A percentile compares a stretch with the other conserved stretches of the same genome.
Evolutionary conservation across 1,140 invertebrate genomes (phyloP).

Genomic region (Microplitis mediator): DNA sequence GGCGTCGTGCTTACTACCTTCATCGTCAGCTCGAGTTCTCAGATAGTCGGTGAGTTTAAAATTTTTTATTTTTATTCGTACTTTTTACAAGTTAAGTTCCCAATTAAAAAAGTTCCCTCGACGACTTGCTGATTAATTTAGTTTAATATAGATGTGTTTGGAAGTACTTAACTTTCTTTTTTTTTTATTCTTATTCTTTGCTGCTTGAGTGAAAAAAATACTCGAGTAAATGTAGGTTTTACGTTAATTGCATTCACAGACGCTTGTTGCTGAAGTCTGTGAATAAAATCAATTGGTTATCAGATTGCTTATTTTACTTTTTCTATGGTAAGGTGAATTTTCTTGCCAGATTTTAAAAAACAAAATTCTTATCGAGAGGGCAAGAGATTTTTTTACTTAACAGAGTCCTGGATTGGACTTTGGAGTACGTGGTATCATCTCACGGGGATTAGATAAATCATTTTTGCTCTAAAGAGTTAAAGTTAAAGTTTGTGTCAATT

Average conservation of each 20-base stretch:
- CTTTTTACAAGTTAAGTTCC: background rate
- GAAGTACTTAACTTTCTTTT: too few species aligned
- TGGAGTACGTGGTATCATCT: background rate
- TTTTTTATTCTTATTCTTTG: too few species aligned
- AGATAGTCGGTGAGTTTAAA: constrained; percentile 45
- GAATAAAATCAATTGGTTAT: too few species aligned
- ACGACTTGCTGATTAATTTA: too few species aligned
- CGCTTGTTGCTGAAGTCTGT: too few species aligned
- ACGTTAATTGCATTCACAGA: too few species aligned
- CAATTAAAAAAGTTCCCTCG: background rate
- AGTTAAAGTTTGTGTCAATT: constrained; percentile 1
- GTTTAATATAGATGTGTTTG: too few species aligned
- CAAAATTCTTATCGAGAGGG: too few species aligned
- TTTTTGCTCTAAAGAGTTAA: background rate
- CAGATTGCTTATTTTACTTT: too few species aligned
- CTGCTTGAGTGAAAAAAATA: too few species aligned
- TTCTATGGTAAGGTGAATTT: too few species aligned
- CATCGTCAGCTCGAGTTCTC: constrained; percentile 39
- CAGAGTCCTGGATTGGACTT: background rate
- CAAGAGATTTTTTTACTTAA: background rate
- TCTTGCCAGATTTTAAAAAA: background rate
- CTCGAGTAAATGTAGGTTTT: too few species aligned
- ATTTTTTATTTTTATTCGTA: background rate
- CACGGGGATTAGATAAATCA: background rate
- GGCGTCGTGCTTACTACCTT: constrained; percentile 41